Evolutionary conservation across 23 tunicate genomes (phyloP), one percentile per base, ranked within the genome.

Genomic region (Clavelina lepadiformis): DNA sequence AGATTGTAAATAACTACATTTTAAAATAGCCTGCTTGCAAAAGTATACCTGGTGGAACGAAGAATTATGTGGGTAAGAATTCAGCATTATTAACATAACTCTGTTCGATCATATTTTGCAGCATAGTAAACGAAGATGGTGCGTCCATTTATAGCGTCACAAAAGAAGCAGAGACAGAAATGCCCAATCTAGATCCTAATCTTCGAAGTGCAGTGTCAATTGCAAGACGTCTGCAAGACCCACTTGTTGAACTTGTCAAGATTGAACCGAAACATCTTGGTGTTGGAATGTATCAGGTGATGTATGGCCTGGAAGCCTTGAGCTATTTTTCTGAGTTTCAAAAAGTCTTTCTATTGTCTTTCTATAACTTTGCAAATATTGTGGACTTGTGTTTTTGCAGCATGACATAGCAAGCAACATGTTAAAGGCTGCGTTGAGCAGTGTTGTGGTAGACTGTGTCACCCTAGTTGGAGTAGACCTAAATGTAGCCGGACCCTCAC

Each of bases 401-500:
- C 98, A 91, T 59, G 98, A 91, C 55, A 73, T 83, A 3, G 74
- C 92, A 0, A 73, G 67, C 11, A 51, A 44, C 18, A 32, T 67
- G 72, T 22, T 91, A 65, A 91, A 83, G 52, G 63, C 78, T 20
- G 73, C 92, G 22, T 56, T 91, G 0, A 35, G 49, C 31, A 30
- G 58, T 35, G 93, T 91, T 3, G 71, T 91, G 62, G 98, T 83
- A 60, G 98, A 91, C 36, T 91, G 98, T 60, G 98, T 91, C 0
- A 91, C 92, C n/a, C 78, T 65, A 77, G 86, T 91, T 4, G 98
- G 98, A 24, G 98, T 91, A 28, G 98, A 91, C 67, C 62, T 91
- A 35, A 91, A 91, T 51, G 72, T 75, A 27, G 86, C 98, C 3
- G 67, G 73, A 0, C 67, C 67, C 3, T 46, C 78, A 0, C 34